Conservation (phyloP, 92 coral and sea anemone species). For the Parazoanthus swiftii region DNA sequence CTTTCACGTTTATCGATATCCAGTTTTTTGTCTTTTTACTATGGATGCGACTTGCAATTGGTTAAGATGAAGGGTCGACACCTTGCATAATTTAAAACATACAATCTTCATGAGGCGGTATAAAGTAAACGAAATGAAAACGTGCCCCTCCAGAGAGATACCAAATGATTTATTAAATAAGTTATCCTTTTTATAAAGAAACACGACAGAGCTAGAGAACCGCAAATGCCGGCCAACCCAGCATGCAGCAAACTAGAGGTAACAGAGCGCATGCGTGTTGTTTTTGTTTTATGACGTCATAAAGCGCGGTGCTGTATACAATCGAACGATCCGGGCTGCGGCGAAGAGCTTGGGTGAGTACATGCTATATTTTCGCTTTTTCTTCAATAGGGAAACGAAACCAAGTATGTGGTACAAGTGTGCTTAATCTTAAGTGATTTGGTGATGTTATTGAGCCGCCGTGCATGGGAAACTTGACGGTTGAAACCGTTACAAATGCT, state of each 20-base stretch:
- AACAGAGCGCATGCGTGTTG: conserved; percentile 17
- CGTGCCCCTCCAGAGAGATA: too few species aligned
- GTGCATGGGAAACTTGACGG: neutral
- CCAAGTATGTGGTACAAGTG: neutral
- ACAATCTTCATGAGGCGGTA: too few species aligned
- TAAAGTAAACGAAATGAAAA: too few species aligned
- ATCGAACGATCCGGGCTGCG: conserved; percentile 46
- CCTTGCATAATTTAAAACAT: too few species aligned
- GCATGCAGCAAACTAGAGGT: conserved; percentile 20
- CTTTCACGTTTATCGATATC: too few species aligned
- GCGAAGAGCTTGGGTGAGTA: conserved; percentile 44
- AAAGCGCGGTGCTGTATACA: conserved; percentile 29
- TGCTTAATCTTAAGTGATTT: conserved; percentile 2
- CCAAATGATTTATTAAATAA: neutral
- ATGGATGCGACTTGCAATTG: too few species aligned
- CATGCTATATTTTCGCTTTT: conserved; percentile 20
- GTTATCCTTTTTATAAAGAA: neutral
- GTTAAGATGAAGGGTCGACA: too few species aligned
- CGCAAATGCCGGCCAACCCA: neutral
- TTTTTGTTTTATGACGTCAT: conserved; percentile 29
- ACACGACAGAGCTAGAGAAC: neutral
- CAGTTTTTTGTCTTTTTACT: too few species aligned
- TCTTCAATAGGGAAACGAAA: neutral
- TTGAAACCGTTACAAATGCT: conserved; percentile 21
- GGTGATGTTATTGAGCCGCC: conserved; percentile 15